phyloP scores from a whole-genome alignment of 2,797 vertebrate species.

The Meda fulgida region DNA sequence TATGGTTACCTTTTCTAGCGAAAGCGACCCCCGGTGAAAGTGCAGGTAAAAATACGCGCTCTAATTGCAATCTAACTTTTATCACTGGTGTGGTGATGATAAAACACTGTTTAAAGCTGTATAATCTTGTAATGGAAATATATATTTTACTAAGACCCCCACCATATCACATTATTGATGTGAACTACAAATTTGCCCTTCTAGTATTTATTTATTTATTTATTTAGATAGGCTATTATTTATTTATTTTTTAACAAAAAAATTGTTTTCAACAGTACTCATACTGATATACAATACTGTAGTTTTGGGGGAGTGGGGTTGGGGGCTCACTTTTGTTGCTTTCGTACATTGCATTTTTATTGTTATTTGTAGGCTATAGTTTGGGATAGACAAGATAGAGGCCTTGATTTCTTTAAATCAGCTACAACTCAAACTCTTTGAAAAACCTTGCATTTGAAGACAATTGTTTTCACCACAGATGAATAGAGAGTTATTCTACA shows the following conservation, averaged over 20 bases:
- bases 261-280: not conserved
- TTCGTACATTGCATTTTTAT: not conserved
- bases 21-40: not conserved
- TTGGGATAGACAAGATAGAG: not conserved
- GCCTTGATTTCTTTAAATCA: not conserved
- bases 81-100: too few species aligned
- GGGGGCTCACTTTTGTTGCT: not conserved
- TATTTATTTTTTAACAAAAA: too few species aligned
- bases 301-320: too few species aligned
- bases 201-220: too few species aligned
- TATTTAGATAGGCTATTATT: too few species aligned
- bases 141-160: not conserved
- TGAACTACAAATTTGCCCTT: not conserved
- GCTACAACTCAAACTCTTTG: not conserved
- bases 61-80: not conserved
- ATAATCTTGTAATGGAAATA: not conserved
- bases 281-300: not conserved
- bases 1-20: not conserved
- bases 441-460: not conserved
- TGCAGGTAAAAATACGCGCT: not conserved
- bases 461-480: not conserved
- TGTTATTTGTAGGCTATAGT: not conserved
- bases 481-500: not conserved
- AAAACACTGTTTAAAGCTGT: not conserved
- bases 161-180: not conserved